These are phyloP conservation scores for Perdita meconis DNA, from an alignment of 2,888 invertebrate genomes.

Conservation along the genomic window DNA sequence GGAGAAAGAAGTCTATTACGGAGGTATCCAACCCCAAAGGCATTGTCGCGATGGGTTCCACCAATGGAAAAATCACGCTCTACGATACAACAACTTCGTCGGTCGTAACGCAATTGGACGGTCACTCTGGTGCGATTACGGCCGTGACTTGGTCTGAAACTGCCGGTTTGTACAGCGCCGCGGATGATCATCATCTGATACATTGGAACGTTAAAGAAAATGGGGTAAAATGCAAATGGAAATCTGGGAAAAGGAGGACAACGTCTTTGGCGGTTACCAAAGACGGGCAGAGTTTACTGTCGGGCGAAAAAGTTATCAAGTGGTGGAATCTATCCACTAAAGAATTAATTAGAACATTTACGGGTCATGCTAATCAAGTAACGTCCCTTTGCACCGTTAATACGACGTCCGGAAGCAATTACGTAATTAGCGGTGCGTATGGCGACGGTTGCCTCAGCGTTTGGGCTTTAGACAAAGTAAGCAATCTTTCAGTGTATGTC, in stretches of 20 bases:
- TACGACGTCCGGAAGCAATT: constrained; percentile 77
- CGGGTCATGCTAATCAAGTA: constrained; percentile 88
- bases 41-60: constrained; percentile 90
- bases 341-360: constrained; percentile 87
- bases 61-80: constrained; percentile 89
- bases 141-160: constrained; percentile 85
- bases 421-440: constrained; percentile 85
- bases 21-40: constrained; percentile 81
- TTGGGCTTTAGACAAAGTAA: constrained; percentile 84
- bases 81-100: constrained; percentile 86
- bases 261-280: constrained; percentile 82
- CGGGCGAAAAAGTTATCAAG: constrained; percentile 85
- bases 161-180: constrained; percentile 86
- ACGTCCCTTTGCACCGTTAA: constrained; percentile 83
- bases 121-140: constrained; percentile 85
- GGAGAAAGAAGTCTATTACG: constrained; percentile 82
- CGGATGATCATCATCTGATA: constrained; percentile 86
- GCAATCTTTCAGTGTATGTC: too few relatives aligned
- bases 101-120: constrained; percentile 81
- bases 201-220: constrained; percentile 85
- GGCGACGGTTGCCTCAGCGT: constrained; percentile 85
- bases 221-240: constrained; percentile 86
- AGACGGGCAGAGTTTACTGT: constrained; percentile 78
- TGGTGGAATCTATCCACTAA: constrained; percentile 88
- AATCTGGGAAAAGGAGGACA: constrained; percentile 87